Percentiles rank a stretch among this genome's conserved stretches.
These are phyloP conservation scores for Sigmodon hispidus DNA, from an alignment of 2,113 vertebrate genomes.

Conservation along the genomic window DNA sequence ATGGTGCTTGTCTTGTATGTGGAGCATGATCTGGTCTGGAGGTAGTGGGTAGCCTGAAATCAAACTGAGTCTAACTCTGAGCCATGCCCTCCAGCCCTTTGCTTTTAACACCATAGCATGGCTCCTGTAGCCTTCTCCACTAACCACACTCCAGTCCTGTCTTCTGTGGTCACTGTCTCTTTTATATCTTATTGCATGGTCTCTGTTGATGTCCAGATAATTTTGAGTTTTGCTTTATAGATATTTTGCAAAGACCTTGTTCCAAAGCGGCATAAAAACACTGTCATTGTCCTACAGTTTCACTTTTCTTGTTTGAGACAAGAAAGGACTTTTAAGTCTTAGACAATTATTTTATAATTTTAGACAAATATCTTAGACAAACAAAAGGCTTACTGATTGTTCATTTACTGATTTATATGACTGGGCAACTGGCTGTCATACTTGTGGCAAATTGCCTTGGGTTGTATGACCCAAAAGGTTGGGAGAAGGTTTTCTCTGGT, in stretches of 20 bases:
- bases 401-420: not conserved
- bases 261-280: not conserved
- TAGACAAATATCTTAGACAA: not conserved
- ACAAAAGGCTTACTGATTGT: not conserved
- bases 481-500: not conserved
- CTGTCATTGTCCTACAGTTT: not conserved
- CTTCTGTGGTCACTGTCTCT: not conserved
- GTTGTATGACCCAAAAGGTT: not conserved
- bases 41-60: not conserved
- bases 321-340: not conserved
- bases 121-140: not conserved
- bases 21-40: not conserved
- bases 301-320: not conserved
- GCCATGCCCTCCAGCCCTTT: not conserved
- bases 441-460: not conserved
- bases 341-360: not conserved
- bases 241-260: not conserved
- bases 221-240: not conserved
- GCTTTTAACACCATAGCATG: not conserved
- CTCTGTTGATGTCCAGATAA: not conserved
- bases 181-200: accelerated
- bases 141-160: not conserved
- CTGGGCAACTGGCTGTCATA: not conserved
- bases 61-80: not conserved
- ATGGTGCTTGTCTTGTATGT: too few relatives aligned